phyloP scores from a whole-genome alignment of 2,113 vertebrate genomes.

The Oryzias woworae region DNA sequence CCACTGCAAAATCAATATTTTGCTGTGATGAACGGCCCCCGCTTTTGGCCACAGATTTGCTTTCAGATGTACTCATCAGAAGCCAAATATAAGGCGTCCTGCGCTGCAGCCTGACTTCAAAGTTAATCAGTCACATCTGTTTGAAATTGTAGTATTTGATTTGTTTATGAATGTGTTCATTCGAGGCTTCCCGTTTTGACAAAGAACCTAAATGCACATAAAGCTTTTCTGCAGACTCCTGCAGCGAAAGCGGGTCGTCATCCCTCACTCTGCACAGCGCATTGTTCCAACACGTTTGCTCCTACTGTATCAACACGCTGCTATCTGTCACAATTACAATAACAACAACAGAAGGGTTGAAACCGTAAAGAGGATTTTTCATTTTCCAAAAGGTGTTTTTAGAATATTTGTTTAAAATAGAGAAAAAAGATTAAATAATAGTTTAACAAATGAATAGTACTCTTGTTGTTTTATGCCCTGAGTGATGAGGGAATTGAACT shows the following conservation, averaged over 20 bases:
- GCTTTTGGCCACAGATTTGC: constrained; percentile 19
- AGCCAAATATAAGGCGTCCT: constrained; percentile 45
- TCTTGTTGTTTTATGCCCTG: constrained; percentile 57
- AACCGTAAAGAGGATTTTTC: constrained; percentile 33
- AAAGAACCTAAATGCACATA: constrained; percentile 2
- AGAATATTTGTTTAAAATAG: background rate
- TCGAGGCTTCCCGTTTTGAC: constrained; percentile 17
- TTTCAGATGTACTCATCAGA: constrained; percentile 40
- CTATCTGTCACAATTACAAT: constrained; percentile 14
- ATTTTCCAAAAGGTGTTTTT: constrained; percentile 38
- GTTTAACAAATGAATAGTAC: constrained; percentile 50
- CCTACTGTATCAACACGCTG: constrained; percentile 25
- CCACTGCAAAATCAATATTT: constrained; percentile 67
- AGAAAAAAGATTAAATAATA: constrained; percentile 33
- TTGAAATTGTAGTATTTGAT: constrained; percentile 65
- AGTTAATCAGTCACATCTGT: constrained; percentile 25
- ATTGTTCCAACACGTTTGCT: constrained; percentile 49
- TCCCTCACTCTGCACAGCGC: constrained; percentile 35
- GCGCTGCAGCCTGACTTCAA: constrained; percentile 13
- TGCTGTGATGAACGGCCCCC: constrained; percentile 44
- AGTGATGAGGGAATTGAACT: constrained; percentile 52
- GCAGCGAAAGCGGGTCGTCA: constrained; percentile 30
- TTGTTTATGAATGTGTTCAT: constrained; percentile 47
- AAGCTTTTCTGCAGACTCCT: constrained; percentile 13
- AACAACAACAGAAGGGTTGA: constrained; percentile 8